Base-by-base conservation (phyloP, 2,797 vertebrate species). In the Gambusia yucatana region DNA sequence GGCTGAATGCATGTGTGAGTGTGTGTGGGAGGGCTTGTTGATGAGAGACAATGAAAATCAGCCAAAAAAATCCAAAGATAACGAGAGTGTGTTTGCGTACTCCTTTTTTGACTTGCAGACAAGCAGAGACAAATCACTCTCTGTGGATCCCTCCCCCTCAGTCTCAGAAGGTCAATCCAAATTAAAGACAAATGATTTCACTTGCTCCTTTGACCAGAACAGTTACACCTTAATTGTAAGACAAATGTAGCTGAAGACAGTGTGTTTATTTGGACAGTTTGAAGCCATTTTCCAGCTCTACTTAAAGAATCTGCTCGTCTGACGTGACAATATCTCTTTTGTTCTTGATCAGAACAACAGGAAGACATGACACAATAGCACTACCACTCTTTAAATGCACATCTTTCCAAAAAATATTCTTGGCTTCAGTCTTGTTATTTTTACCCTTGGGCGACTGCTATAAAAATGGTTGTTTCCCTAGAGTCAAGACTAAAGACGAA, bases 41-140 rank as follows among this genome's bases (percentile, higher is more conserved):
- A 36, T 74, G 73, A 83, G 47, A 79, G 65, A 88, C 65, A 72
- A 88, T 55, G 73, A 84, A 86, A 84, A 76, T 48, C 77, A 70
- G 28, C 80, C 47, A 41, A 83, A 73, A 79, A 59, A 71, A 59
- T 28, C 57, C 25, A 75, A 57, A 84, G 78, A 85, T 78, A 75
- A 73, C 52, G 81, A 86, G 80, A 77, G 77, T 73, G 77, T 73
- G 30, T 82, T 44, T 50, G 41, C 39, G 28, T 3, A 6, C 73
- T 80, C 16, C 78, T 84, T 87, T 55, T 77, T 61, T 89, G 82
- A 93, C 86, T 87, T 78, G 57, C 44, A 17, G 82, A 85, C 86
- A 89, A 73, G 85, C 88, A 79, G 85, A 91, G 86, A 92, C 87
- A 85, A 88, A 91, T 90, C 61, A n/a, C 78, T 84, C 72, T 43